Conservation (phyloP, 2,113 vertebrate species). For the Phoxinus phoxinus region DNA sequence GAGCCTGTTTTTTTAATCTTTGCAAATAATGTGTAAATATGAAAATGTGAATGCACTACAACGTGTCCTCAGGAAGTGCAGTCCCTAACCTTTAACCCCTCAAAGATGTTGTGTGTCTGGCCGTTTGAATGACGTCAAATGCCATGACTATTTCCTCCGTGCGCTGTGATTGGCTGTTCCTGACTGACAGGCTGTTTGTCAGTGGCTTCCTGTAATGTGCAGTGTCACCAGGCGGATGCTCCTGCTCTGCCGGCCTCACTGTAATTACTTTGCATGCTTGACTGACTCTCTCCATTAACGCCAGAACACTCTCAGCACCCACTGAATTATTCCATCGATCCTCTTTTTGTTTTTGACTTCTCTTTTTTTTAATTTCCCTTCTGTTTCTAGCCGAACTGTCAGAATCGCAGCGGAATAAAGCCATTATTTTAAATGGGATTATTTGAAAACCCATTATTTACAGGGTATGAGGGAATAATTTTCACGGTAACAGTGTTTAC, state of each 20-base stretch:
- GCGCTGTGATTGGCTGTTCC: constrained; percentile 20
- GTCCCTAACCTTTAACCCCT: neutral
- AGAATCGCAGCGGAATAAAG: constrained; percentile 8
- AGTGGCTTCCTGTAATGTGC: constrained; percentile 51
- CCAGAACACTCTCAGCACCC: constrained; percentile 34
- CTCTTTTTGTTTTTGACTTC: constrained; percentile 29
- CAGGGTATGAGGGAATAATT: neutral
- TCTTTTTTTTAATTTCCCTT: constrained; percentile 17
- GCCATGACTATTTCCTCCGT: neutral
- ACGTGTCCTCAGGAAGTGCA: neutral
- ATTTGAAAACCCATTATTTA: constrained; percentile 24
- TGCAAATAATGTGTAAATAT: neutral
- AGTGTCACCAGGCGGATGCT: constrained; percentile 40
- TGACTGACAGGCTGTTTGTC: constrained; percentile 28
- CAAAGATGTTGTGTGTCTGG: neutral
- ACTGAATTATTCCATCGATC: constrained; percentile 52
- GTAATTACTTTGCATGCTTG: constrained; percentile 63
- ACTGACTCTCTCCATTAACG: constrained; percentile 55
- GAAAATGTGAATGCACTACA: neutral
- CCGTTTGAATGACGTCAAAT: neutral
- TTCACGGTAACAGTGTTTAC: neutral
- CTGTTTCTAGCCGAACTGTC: constrained; percentile 1
- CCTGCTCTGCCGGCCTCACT: constrained; percentile 21
- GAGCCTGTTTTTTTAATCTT: neutral
- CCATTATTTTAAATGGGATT: constrained; percentile 20